These are phyloP conservation scores for Ptilorrhoa leucosticta DNA, from an alignment of 2,113 vertebrate genomes.

Conservation along the genomic window DNA sequence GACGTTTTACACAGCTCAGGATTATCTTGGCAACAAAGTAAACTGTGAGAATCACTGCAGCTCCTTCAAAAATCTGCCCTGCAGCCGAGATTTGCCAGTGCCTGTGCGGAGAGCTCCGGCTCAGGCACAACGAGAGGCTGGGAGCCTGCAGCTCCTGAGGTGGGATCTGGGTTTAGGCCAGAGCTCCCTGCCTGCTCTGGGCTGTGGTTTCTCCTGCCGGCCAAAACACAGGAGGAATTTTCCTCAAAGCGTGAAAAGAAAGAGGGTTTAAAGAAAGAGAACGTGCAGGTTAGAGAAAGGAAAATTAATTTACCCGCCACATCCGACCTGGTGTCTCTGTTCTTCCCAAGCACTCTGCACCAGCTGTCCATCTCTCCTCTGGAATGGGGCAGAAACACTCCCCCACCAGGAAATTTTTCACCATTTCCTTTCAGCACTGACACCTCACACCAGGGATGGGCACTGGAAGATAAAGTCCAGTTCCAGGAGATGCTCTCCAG, in stretches of 20 bases:
- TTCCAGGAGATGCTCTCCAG: constrained; percentile 21
- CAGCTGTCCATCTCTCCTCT: neutral
- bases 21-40: neutral
- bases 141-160: neutral
- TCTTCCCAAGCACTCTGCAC: neutral
- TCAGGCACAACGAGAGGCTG: neutral
- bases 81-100: neutral
- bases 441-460: neutral
- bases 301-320: neutral
- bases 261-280: neutral
- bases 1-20: neutral
- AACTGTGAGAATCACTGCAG: neutral
- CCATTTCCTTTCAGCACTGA: neutral
- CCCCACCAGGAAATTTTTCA: neutral
- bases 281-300: neutral
- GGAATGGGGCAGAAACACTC: neutral
- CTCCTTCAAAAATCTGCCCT: neutral
- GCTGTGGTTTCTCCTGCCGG: neutral
- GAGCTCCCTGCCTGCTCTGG: neutral
- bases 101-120: neutral
- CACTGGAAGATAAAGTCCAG: neutral
- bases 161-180: neutral
- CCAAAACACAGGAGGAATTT: neutral
- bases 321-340: fast-evolving
- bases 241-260: neutral